Base-by-base conservation (phyloP, 1,140 invertebrate species). In the Epicauta chinensis region DNA sequence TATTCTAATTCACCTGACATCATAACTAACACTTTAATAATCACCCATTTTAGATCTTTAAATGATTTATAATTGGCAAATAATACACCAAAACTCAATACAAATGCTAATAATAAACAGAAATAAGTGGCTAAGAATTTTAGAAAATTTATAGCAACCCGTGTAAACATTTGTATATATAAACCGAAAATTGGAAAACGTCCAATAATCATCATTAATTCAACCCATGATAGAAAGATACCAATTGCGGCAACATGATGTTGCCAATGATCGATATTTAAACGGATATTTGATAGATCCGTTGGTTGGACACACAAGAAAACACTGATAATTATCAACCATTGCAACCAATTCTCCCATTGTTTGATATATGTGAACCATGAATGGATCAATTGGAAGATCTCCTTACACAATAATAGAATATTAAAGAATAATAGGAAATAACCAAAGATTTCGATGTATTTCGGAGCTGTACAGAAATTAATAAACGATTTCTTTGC, bases 1-100 rank as follows among this genome's bases (percentile, higher is more conserved):
- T 87, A 91, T 65, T 91, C 88, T 17, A 92, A 68, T 64, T 92
- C 73, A 0, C 89, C 89, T 0, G 87, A 87, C 87, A 93, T 90
- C 89, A 93, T 91, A 36, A 91, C 85, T 2, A 91, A 79, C 0
- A 86, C 86, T 72, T 91, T 92, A 0, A 91, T 66, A 0, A 90
- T 61, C 0, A 79, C 77, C 45, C 79, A 71, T 0, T 76, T 66
- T 1, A 84, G 74, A 56, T 81, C 74, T 32, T 71, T 70, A 63
- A 89, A 89, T 0, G 86, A 77, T 3, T 79, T 76, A 59, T 87
- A 86, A 53, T 87, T 83, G 13, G 82, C 81, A 63, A 90, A 89
- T 5, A 91, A 70, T 10, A 91, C 84, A 12, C 81, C 83, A 61
- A 91, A 89, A 16, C 82, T 81, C 3, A 90, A 62, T 0, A 82